Conservation (phyloP, 2,113 vertebrate species). For the Nothocercus nigrocapillus region DNA sequence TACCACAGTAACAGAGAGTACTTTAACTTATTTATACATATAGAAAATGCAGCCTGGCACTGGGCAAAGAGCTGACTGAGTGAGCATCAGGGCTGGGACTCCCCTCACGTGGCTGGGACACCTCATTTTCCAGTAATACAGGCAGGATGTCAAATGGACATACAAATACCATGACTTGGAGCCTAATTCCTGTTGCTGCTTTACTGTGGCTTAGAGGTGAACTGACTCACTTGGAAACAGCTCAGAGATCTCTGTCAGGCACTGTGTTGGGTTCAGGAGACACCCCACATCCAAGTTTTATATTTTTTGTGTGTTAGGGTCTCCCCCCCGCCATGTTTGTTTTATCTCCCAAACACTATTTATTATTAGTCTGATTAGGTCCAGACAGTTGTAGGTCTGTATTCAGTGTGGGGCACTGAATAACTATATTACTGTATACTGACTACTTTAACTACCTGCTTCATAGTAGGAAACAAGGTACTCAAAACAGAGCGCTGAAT, state of each 20-base stretch:
- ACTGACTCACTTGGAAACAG: no score
- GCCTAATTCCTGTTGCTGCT: no score
- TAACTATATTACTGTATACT: background rate
- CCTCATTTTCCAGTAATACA: no score
- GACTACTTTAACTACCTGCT: background rate
- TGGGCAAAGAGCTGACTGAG: background rate
- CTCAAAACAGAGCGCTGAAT: background rate
- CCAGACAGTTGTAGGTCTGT: background rate
- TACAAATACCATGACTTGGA: no score
- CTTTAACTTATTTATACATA: background rate
- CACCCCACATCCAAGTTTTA: background rate
- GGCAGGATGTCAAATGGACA: no score
- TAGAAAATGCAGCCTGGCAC: background rate
- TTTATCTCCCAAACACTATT: background rate
- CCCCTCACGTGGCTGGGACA: no score
- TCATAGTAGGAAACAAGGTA: background rate
- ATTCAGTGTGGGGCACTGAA: background rate
- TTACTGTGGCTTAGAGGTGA: no score
- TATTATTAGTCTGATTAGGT: background rate
- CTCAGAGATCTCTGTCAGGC: no score
- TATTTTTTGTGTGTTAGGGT: background rate
- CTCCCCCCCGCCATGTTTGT: background rate
- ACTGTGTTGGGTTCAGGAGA: background rate
- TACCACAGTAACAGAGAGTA: background rate
- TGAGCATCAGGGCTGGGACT: no score